Evolutionary conservation across 2,797 vertebrate species (phyloP), one percentile per base, ranked within the genome.

Genomic region (Enteromius viviparus): DNA sequence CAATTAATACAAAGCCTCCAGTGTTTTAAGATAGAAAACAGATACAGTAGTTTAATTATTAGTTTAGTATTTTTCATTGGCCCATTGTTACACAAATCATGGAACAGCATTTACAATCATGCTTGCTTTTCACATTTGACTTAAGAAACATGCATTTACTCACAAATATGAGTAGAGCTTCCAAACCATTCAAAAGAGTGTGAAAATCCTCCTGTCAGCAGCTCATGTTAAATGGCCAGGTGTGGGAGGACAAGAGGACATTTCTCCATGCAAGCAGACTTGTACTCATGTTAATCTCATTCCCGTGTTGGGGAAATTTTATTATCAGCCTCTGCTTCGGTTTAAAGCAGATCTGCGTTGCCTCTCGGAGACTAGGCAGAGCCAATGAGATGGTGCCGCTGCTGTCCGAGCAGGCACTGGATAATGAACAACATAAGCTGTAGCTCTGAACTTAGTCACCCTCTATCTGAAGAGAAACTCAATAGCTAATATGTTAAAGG

Each of bases 391-490:
- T 51, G 21, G 29, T 83, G 55, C 2, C 32, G 23, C 77, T 58
- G 34, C 79, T 85, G 85, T 81, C 76, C 65, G 45, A 81, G 78
- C 80, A 84, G 64, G 51, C 76, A 74, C 45, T 2, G 12, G 64
- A 76, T 89, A 89, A 89, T 89, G 85, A 84, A 85, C 74, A 89
- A 79, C 88, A 86, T 81, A 64, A 85, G 82, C 60, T 74, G 62
- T 66, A 58, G 4, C 15, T 58, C 19, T 84, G 88, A 89, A 89
- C 86, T 71, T 80, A 40, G 47, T 87, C 78, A 82, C 88, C 80
- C 42, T 82, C 45, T 74, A 7, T 37, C 64, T 37, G 53, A 45
- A 66, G 58, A 82, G 23, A 68, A 37, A 81, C 71, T 82, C 82
- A 74, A 82, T 17, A 65, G 40, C 47, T 79, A 58, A 74, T 71